Evolutionary conservation across 2,113 vertebrate genomes (phyloP).

Genomic region (Mobula hypostoma): DNA sequence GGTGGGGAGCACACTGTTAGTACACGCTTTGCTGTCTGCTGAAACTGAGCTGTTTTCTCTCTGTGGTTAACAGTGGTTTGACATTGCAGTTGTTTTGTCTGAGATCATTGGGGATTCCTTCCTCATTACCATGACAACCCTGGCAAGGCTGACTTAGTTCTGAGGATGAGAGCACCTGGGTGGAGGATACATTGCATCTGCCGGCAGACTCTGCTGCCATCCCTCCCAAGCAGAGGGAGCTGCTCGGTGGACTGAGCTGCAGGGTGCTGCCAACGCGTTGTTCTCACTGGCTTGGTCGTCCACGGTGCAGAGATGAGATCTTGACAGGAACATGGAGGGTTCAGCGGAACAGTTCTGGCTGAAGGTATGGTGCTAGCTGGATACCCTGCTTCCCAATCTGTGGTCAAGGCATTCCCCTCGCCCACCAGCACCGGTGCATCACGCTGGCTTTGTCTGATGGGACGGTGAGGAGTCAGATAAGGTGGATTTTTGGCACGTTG

Average conservation of each 20-base stretch:
- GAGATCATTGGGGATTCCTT: conserved; percentile 2
- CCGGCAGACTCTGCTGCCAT: background rate
- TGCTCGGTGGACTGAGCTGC: background rate
- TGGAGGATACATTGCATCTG: background rate
- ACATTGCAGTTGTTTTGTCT: conserved; percentile 17
- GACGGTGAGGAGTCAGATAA: background rate
- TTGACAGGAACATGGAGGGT: background rate
- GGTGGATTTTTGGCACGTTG: background rate
- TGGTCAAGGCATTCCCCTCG: background rate
- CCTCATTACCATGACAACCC: background rate
- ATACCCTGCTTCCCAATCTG: background rate
- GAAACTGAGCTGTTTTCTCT: background rate
- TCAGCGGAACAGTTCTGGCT: background rate
- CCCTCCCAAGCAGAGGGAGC: background rate
- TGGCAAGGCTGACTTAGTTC: background rate
- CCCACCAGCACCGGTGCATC: background rate
- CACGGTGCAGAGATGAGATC: background rate
- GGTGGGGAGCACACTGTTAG: too few relatives aligned
- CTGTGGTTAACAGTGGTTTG: background rate
- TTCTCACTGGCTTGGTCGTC: background rate
- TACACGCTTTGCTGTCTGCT: background rate
- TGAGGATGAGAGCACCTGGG: background rate
- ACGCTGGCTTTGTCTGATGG: background rate
- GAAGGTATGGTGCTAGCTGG: background rate
- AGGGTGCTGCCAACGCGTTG: background rate